Evolutionary conservation across 2,888 invertebrate genomes (phyloP).

Genomic region (Byasa hedistus): DNA sequence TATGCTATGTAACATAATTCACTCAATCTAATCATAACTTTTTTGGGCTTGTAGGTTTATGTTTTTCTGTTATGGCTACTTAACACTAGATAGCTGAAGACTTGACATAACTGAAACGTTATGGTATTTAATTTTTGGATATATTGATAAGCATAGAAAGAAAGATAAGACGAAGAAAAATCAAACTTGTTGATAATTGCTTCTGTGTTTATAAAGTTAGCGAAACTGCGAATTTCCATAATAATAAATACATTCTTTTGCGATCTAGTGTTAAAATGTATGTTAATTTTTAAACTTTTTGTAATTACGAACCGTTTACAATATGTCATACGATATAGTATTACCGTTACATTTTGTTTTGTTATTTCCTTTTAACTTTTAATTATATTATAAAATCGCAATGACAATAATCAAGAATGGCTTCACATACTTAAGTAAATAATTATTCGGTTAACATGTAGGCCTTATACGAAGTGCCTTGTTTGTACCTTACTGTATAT

Average conservation of each 20-base stretch:
- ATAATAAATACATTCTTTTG: too few relatives aligned
- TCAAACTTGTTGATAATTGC: too few relatives aligned
- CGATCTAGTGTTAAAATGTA: too few relatives aligned
- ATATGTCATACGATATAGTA: too few relatives aligned
- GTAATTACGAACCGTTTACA: too few relatives aligned
- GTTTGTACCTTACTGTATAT: constrained; percentile 43
- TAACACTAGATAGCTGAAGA: background rate
- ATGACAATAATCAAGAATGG: background rate
- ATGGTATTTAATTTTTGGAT: too few relatives aligned
- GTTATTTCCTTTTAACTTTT: background rate
- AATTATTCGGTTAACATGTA: background rate
- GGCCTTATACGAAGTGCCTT: constrained; percentile 32
- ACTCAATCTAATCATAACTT: background rate
- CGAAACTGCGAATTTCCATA: too few relatives aligned
- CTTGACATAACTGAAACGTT: background rate
- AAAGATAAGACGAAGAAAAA: too few relatives aligned
- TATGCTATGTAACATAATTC: background rate
- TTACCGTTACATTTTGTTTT: background rate
- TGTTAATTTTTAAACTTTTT: too few relatives aligned
- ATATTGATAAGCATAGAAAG: too few relatives aligned
- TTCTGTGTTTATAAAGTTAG: too few relatives aligned
- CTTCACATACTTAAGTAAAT: background rate
- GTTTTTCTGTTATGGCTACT: background rate
- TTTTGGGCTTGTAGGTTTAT: background rate
- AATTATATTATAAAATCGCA: background rate